Evolutionary conservation across 2,888 invertebrate genomes (phyloP), one percentile per base, ranked within the genome.

Genomic region (Microctonus aethiopoides): DNA sequence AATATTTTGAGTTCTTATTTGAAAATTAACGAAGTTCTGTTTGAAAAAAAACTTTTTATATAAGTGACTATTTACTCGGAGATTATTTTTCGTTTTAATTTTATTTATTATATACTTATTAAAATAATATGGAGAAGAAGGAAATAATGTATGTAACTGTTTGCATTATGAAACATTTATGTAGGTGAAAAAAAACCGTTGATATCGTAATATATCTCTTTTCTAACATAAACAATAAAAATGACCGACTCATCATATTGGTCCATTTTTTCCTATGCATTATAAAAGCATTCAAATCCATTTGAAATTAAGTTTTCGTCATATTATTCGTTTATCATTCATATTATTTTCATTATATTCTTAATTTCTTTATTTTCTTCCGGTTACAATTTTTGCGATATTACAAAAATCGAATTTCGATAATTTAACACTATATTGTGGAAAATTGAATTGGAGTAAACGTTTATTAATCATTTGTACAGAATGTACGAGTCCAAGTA

Each of bases 181-280:
- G n/a, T 39, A 13, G n/a, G n/a, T 46, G 7, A 7, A n/a, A 16
- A n/a, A 16, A 77, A 20, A 29, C 4, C 29, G 39, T n/a, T 52
- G 46, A 61, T 46, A 46, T n/a, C 51, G 71, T 77, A 77, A 82
- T 76, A 81, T 82, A 82, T 82, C 81, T 82, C 82, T 82, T 82
- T 82, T 82, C 82, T 82, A 81, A 78, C 77, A 80, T 76, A 3
- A 36, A 54, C 9, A 64, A 70, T 20, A 29, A 60, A 63, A 62
- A 46, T 70, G 60, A 41, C 68, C 64, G 36, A 7, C 24, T 52
- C 41, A 34, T 59, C 67, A 61, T 51, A 60, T 29, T 59, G 70
- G 70, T 22, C 66, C 24, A 56, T 74, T 65, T 62, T 29, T 64
- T 64, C 24, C 20, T 22, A 59, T 32, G 11, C 10, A n/a, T 34